Evolutionary conservation across 2,888 invertebrate species (phyloP), one percentile per base, ranked within the genome.

Genomic region (Spodoptera picta): DNA sequence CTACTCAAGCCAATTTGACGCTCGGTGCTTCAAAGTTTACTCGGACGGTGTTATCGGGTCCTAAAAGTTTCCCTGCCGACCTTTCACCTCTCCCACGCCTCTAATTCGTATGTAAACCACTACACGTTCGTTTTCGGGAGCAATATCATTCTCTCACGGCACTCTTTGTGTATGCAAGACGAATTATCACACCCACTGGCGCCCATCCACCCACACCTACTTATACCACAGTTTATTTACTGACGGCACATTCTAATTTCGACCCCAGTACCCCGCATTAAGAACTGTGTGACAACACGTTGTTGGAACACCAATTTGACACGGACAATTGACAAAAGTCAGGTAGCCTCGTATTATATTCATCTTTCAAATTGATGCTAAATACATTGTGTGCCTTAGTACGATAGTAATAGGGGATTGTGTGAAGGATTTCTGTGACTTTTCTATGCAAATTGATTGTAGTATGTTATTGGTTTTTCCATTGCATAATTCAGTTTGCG

Each of bases 141-240:
- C 89, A 81, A 85, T 86, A 88, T 87, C 88, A 86, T 87, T 90
- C 88, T 92, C 93, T 90, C 93, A 94, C 93, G 93, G 91, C 89
- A 91, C 89, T 86, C 89, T 90, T 87, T 87, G 84, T 92, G 91
- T 93, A 86, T 94, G 88, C 90, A 80, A 85, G 87, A 87, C 86
- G 91, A 92, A 94, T 94, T 94, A 94, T 92, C 93, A 92, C 93
- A 88, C 93, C 94, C 91, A 93, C 92, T 80, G 86, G 89, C 92
- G 90, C 89, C 90, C 85, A 81, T 91, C 60, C 92, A 88, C 90
- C 90, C 80, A 86, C 86, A 84, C 84, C 84, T 73, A 80, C 82
- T 79, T 65, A 69, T 79, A 80, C 84, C 84, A 85, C 80, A 81
- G 82, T 86, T 79, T 82, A 83, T 83, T 83, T 78, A 77, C 81